A percentile compares a stretch with the other conserved stretches of the same genome.
These are phyloP conservation scores for Morpho achilles DNA, from an alignment of 2,888 invertebrate genomes.

Conservation along the genomic window DNA sequence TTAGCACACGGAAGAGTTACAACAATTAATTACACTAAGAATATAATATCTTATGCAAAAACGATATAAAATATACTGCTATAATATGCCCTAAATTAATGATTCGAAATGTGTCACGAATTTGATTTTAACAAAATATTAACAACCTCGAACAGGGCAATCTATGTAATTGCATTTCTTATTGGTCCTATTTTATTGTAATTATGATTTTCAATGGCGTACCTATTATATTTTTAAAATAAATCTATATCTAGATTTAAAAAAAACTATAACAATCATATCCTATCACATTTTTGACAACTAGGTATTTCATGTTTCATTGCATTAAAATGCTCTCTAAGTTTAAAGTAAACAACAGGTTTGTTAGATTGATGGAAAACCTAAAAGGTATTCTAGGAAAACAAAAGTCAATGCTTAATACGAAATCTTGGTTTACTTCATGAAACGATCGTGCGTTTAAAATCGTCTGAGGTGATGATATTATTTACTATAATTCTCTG, in stretches of 20 bases:
- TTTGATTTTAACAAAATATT: constrained; percentile 18
- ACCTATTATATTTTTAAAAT: constrained; percentile 11
- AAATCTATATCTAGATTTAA: constrained; percentile 12
- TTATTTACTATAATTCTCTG: constrained; percentile 24
- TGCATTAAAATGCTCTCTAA: constrained; percentile 5
- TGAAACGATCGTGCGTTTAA: background rate
- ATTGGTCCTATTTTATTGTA: constrained; percentile 30
- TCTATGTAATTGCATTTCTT: constrained; percentile 25
- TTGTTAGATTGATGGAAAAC: background rate
- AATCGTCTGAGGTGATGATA: constrained; percentile 19
- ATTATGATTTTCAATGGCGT: constrained; percentile 17
- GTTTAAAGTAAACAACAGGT: too few relatives aligned
- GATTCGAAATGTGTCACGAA: constrained; percentile 18
- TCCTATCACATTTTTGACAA: constrained; percentile 18
- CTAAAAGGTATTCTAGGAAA: constrained; percentile 1
- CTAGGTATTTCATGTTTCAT: constrained; percentile 11
- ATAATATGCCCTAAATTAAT: constrained; percentile 21
- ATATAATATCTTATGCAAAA: constrained; percentile 24
- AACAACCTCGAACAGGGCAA: constrained; percentile 21
- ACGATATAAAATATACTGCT: constrained; percentile 27
- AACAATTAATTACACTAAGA: constrained; percentile 17
- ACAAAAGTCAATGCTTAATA: constrained; percentile 5
- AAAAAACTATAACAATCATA: constrained; percentile 14
- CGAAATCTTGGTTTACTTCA: constrained; percentile 5
- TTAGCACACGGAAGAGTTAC: constrained; percentile 22